phyloP scores from a whole-genome alignment of 2,113 vertebrate genomes.

The Corvus moneduloides region DNA sequence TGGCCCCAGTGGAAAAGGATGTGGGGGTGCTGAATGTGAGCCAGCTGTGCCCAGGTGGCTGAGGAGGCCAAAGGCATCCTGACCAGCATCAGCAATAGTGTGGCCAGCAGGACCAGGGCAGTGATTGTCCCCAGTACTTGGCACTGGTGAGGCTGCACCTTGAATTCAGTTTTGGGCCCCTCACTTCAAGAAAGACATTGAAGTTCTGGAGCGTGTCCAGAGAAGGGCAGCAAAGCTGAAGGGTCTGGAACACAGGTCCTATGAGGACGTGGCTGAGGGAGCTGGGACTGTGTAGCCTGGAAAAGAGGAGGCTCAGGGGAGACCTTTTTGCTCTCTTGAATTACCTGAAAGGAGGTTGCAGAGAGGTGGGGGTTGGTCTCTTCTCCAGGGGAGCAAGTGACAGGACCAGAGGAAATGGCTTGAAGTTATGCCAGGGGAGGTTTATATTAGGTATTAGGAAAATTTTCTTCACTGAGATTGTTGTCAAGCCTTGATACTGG shows the following conservation, averaged over 20 bases:
- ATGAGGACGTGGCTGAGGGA: background rate
- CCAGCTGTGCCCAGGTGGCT: background rate
- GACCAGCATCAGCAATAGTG: rapidly evolving
- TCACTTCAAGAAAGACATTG: background rate
- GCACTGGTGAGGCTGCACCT: background rate
- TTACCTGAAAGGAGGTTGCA: background rate
- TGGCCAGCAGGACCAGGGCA: background rate
- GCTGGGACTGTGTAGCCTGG: background rate
- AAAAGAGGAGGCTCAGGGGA: background rate
- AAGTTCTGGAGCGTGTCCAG: background rate
- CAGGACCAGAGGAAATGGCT: background rate
- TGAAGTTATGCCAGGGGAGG: background rate
- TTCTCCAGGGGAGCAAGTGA: background rate
- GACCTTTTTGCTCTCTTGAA: background rate
- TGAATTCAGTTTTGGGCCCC: background rate
- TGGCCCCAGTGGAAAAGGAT: background rate
- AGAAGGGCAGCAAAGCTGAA: background rate
- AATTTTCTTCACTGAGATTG: background rate
- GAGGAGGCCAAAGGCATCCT: background rate
- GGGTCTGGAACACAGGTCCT: background rate
- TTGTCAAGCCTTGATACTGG: background rate
- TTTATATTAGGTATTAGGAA: background rate
- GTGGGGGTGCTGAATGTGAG: rapidly evolving
- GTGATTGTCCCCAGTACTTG: background rate
- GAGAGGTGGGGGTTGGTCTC: too few relatives aligned